Evolutionary conservation across 2,113 vertebrate genomes (phyloP).

Genomic region (Uropsilus gracilis): DNA sequence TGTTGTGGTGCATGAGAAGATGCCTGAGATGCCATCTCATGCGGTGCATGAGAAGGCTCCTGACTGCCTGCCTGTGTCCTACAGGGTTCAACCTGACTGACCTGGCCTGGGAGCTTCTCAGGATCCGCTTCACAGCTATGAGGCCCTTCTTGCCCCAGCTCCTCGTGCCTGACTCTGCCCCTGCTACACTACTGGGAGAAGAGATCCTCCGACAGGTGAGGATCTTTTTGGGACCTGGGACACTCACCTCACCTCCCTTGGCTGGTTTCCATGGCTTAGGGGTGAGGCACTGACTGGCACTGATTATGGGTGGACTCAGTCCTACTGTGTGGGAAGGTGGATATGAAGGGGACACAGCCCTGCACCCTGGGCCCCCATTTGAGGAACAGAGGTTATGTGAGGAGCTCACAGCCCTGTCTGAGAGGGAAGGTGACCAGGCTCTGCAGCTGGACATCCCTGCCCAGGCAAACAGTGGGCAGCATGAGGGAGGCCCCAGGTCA

Average conservation of each 20-base stretch:
- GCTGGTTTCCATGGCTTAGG: no score
- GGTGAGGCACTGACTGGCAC: not conserved
- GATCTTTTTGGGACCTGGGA: not conserved
- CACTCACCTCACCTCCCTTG: not conserved
- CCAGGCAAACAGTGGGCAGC: not conserved
- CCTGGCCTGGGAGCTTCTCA: not conserved
- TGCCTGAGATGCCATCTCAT: no score
- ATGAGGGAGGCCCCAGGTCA: not conserved
- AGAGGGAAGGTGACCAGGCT: not conserved
- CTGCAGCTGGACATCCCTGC: not conserved
- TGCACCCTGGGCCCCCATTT: not conserved
- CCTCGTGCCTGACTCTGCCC: not conserved
- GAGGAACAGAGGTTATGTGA: not conserved
- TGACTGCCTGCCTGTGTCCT: not conserved
- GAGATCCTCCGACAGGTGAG: constrained; percentile 4
- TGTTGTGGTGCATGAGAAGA: not conserved
- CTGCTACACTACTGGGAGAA: not conserved
- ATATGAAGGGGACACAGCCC: not conserved
- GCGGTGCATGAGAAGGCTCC: no score
- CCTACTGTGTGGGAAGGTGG: not conserved
- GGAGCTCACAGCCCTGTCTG: not conserved
- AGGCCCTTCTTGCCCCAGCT: not conserved
- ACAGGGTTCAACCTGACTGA: not conserved
- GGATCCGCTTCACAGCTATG: not conserved
- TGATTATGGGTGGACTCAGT: no score